phyloP scores from a whole-genome alignment of 2,113 vertebrate species.

The Heloderma charlesbogerti region DNA sequence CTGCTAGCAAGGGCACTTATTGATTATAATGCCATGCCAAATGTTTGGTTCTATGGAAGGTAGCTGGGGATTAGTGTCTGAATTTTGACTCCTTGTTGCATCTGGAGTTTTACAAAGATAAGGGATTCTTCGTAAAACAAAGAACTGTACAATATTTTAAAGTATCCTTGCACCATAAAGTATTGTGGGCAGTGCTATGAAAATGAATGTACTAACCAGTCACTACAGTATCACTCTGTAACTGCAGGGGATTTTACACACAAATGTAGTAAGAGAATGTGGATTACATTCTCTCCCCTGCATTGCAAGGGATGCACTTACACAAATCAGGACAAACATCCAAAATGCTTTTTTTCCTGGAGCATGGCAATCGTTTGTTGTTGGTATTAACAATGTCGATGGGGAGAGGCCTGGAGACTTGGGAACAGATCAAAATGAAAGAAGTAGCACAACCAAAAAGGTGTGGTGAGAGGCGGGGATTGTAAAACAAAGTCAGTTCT shows the following conservation, averaged over 20 bases:
- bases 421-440: background rate
- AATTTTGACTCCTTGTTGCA: background rate
- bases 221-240: constrained; percentile 12
- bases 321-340: constrained; percentile 2
- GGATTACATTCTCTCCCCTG: constrained; percentile 12
- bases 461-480: background rate
- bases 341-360: background rate
- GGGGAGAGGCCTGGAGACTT: background rate
- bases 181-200: background rate
- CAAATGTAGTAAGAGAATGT: constrained; percentile 31
- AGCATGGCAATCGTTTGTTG: background rate
- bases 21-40: background rate
- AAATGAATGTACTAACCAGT: constrained; percentile 21
- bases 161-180: constrained; percentile 7
- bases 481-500: background rate
- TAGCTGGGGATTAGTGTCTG: background rate
- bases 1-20: background rate
- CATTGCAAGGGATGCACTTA: constrained; percentile 19
- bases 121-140: constrained; percentile 52
- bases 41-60: background rate
- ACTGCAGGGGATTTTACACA: constrained; percentile 35
- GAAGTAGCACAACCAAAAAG: background rate
- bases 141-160: constrained; percentile 61
- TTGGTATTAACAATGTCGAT: background rate
- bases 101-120: background rate